Conservation (phyloP, 2,888 invertebrate genomes). For the Lasioglossum villosulum region DNA sequence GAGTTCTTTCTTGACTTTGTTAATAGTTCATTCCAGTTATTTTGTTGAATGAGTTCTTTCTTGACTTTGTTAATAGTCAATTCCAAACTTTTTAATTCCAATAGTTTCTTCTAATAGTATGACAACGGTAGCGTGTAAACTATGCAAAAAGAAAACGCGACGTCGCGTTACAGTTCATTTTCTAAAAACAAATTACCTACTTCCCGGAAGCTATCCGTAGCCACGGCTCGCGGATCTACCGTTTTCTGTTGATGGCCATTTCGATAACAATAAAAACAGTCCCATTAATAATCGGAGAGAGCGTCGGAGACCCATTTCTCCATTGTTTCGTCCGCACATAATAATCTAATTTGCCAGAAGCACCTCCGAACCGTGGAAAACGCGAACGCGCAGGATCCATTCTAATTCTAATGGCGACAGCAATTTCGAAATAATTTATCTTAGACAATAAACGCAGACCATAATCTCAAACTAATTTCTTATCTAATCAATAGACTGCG, state of each 20-base stretch:
- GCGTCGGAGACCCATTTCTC: conserved; percentile 34
- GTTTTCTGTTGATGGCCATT: conserved; percentile 25
- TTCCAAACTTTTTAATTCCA: neutral
- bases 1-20: too few species aligned
- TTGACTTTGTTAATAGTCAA: neutral
- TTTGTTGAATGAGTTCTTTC: neutral
- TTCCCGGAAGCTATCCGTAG: conserved; percentile 26
- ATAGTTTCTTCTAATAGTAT: neutral
- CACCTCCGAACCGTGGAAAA: conserved; percentile 24
- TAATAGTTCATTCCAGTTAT: too few species aligned
- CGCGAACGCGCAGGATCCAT: conserved; percentile 15
- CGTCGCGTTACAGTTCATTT: conserved; percentile 10
- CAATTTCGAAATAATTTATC: neutral
- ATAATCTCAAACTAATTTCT: too few species aligned
- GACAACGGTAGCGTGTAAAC: neutral
- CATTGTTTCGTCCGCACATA: conserved; percentile 29
- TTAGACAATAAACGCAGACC: too few species aligned
- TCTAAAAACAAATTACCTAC: neutral
- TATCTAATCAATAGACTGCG: too few species aligned
- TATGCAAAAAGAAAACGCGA: neutral
- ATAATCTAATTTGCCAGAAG: conserved; percentile 27
- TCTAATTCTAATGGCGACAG: conserved; percentile 8
- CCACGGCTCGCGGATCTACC: conserved; percentile 14
- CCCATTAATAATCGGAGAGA: conserved; percentile 42
- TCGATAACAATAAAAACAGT: conserved; percentile 34